These are phyloP conservation scores for Menura novaehollandiae DNA, from an alignment of 2,113 vertebrate species.

Conservation along the genomic window DNA sequence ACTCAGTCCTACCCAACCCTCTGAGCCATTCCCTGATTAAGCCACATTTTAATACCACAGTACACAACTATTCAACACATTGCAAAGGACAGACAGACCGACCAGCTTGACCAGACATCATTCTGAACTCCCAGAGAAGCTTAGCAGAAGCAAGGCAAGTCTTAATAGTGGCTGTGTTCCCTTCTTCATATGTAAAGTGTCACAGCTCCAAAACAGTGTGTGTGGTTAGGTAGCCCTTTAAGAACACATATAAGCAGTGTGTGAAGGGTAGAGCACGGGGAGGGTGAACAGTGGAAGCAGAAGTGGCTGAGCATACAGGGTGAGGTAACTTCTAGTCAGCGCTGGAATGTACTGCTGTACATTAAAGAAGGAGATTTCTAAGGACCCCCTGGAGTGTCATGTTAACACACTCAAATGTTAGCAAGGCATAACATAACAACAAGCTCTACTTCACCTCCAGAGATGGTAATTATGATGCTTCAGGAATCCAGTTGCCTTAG, in stretches of 20 bases:
- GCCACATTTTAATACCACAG: neutral
- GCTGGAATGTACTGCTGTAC: neutral
- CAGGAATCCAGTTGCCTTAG: slow-evolving; percentile 40
- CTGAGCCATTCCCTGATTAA: slow-evolving; percentile 55
- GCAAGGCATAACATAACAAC: neutral
- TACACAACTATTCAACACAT: slow-evolving; percentile 15
- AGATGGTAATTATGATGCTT: slow-evolving; percentile 14
- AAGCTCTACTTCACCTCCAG: slow-evolving; percentile 64
- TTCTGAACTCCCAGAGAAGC: slow-evolving; percentile 34
- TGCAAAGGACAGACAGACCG: slow-evolving; percentile 21
- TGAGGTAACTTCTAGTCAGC: neutral
- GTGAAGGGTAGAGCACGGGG: neutral
- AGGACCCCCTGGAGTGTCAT: neutral
- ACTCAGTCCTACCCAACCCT: neutral
- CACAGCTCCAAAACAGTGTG: neutral
- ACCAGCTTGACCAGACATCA: slow-evolving; percentile 28
- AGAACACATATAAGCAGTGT: neutral
- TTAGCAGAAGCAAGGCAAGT: slow-evolving; percentile 41
- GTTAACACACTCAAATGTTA: slow-evolving; percentile 24
- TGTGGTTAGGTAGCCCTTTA: neutral
- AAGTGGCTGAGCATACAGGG: neutral
- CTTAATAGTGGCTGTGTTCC: slow-evolving; percentile 38
- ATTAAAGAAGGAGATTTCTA: neutral
- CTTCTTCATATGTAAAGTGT: neutral
- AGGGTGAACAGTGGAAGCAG: slow-evolving; percentile 29